phyloP scores from a whole-genome alignment of 2,113 vertebrate species.

The Rutilus rutilus region DNA sequence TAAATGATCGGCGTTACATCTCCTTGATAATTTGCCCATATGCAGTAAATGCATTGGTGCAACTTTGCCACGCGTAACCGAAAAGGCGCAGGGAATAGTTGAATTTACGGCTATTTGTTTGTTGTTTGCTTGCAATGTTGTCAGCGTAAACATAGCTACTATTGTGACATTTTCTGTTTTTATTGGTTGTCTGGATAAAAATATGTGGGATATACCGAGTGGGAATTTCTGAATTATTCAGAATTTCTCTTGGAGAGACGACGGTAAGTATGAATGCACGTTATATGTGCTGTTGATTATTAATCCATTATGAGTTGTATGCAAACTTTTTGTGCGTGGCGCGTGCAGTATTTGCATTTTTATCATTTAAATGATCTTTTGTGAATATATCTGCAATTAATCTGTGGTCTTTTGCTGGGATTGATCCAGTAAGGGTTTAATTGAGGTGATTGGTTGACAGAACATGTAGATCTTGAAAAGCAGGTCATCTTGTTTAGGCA shows the following conservation, averaged over 20 bases:
- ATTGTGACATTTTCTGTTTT: conserved; percentile 11
- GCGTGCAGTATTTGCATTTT: neutral
- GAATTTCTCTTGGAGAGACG: conserved; percentile 4
- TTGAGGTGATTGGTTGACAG: conserved; percentile 30
- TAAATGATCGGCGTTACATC: conserved; percentile 45
- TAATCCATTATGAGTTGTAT: conserved; percentile 31
- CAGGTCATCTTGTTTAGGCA: conserved; percentile 31
- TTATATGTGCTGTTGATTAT: neutral
- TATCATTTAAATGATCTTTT: neutral
- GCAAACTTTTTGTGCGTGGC: conserved; percentile 24
- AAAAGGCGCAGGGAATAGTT: conserved; percentile 33
- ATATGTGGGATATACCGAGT: too few relatives aligned
- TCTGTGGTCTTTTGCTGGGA: neutral
- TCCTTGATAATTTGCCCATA: conserved; percentile 30
- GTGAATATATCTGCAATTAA: neutral
- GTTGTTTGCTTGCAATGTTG: conserved; percentile 32
- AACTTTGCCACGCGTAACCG: conserved; percentile 39
- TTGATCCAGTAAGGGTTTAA: conserved; percentile 19
- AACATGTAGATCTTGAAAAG: conserved; percentile 29
- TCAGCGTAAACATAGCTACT: conserved; percentile 30
- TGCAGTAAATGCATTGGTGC: conserved; percentile 15
- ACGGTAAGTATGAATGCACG: neutral
- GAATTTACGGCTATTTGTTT: conserved; percentile 41
- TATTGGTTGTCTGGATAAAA: neutral
- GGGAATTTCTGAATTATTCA: neutral